These are phyloP conservation scores for Tichodroma muraria DNA, from an alignment of 2,113 vertebrate species.

Conservation along the genomic window DNA sequence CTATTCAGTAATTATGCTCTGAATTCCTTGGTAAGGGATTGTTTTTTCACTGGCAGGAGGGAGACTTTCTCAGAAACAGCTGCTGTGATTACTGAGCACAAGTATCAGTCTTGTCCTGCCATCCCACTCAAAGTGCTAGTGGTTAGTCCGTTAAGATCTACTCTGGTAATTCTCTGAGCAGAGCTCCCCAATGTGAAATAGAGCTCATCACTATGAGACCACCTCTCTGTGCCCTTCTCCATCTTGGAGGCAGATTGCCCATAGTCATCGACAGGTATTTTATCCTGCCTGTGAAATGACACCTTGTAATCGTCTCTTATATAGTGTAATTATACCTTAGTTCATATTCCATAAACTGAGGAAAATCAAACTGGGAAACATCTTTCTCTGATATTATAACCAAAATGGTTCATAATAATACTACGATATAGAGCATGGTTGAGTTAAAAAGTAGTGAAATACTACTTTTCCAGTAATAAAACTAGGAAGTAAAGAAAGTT, in stretches of 20 bases:
- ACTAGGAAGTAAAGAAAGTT: background rate
- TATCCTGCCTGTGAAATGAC: background rate
- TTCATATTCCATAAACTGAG: background rate
- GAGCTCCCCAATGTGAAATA: background rate
- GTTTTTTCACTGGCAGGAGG: background rate
- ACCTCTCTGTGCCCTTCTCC: background rate
- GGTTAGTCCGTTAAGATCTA: background rate
- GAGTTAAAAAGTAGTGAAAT: background rate
- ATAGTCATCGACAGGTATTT: background rate
- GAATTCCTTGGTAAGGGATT: background rate
- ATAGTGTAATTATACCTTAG: background rate
- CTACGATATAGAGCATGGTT: background rate
- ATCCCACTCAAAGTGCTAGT: background rate
- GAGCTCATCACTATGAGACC: background rate
- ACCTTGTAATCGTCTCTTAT: background rate
- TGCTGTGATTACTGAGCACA: background rate
- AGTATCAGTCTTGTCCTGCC: background rate
- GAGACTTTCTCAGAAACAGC: background rate
- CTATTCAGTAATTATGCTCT: background rate
- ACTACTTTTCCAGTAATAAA: too few relatives aligned
- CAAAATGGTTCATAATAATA: background rate
- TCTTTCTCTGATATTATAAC: background rate
- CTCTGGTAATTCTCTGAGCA: background rate
- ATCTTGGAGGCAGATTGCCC: background rate
- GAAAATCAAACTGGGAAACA: background rate